Conservation (phyloP, 53 echinoderm and acorn worm species). For the Holothuria scabra region DNA sequence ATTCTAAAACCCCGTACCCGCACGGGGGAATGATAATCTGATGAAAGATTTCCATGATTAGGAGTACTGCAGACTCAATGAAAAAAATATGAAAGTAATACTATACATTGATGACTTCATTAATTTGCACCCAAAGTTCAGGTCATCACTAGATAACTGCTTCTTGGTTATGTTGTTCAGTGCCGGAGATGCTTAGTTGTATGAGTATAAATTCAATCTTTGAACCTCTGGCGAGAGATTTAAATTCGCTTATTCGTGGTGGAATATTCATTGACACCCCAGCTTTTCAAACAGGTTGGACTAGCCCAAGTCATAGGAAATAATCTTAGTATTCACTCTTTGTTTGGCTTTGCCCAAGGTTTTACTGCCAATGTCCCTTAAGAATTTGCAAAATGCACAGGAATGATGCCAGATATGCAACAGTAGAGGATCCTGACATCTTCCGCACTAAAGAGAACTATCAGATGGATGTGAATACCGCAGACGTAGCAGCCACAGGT, state of each 20-base stretch:
- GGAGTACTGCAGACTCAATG: neutral
- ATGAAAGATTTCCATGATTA: slow-evolving; percentile 53
- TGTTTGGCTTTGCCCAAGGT: slow-evolving; percentile 58
- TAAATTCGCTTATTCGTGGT: slow-evolving; percentile 4
- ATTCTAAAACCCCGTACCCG: too few relatives aligned
- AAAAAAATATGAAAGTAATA: neutral
- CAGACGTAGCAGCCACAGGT: slow-evolving; percentile 15
- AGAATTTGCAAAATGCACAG: slow-evolving; percentile 13
- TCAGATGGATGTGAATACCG: slow-evolving; percentile 1
- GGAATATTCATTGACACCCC: slow-evolving; percentile 31
- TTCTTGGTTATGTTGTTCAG: slow-evolving; percentile 50
- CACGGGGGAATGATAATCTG: slow-evolving; percentile 22
- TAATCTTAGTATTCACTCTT: slow-evolving; percentile 54
- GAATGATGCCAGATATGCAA: neutral
- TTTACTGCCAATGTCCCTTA: slow-evolving; percentile 45
- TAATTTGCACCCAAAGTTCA: slow-evolving; percentile 54
- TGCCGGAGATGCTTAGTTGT: slow-evolving; percentile 45
- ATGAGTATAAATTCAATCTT: slow-evolving; percentile 52
- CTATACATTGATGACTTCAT: slow-evolving; percentile 33
- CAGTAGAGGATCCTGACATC: slow-evolving; percentile 9
- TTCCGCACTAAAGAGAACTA: slow-evolving; percentile 27
- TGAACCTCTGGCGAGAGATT: slow-evolving; percentile 37
- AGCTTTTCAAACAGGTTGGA: slow-evolving; percentile 20
- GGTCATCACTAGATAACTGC: slow-evolving; percentile 52
- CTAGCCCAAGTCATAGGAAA: slow-evolving; percentile 54